Percentiles rank a stretch among this genome's conserved stretches.
Conservation (phyloP, 2,888 invertebrate genomes). For the Chrysomela aeneicollis region DNA sequence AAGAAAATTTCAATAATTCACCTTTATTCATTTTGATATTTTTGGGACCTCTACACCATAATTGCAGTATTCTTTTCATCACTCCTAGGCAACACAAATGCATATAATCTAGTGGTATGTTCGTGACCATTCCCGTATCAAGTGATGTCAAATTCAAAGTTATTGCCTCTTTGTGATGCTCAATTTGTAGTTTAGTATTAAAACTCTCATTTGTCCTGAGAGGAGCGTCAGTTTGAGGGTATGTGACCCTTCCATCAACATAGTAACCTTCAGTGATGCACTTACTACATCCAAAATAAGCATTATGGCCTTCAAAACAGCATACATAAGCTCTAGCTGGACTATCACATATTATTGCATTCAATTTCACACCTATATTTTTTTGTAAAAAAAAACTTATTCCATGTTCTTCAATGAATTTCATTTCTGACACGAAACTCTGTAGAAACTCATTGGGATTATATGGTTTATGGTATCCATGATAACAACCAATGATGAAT, state of each 20-base stretch:
- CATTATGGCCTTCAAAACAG: too few species aligned
- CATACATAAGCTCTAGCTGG: not conserved
- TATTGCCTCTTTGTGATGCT: too few species aligned
- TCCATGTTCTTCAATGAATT: not conserved
- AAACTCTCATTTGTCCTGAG: not conserved
- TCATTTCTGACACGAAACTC: slow-evolving; percentile 15
- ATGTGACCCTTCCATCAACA: slow-evolving; percentile 15
- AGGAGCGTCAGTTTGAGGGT: slow-evolving; percentile 6
- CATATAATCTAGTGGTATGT: too few species aligned
- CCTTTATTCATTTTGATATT: slow-evolving; percentile 11
- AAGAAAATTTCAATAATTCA: not conserved
- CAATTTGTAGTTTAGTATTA: too few species aligned
- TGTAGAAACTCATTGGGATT: slow-evolving; percentile 12
- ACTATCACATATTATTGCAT: slow-evolving; percentile 21
- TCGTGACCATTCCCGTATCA: too few species aligned
- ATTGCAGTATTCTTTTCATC: not conserved
- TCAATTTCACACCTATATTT: slow-evolving; percentile 6
- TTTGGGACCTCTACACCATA: slow-evolving; percentile 15
- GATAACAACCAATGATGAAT: slow-evolving; percentile 14
- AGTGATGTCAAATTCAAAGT: too few species aligned
- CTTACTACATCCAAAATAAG: not conserved
- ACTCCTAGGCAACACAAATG: too few species aligned
- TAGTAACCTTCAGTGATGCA: slow-evolving; percentile 16
- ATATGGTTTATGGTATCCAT: slow-evolving; percentile 11
- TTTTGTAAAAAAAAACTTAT: not conserved